Conservation (phyloP, 2,888 invertebrate genomes). For the Aspidiotus rigidus region DNA sequence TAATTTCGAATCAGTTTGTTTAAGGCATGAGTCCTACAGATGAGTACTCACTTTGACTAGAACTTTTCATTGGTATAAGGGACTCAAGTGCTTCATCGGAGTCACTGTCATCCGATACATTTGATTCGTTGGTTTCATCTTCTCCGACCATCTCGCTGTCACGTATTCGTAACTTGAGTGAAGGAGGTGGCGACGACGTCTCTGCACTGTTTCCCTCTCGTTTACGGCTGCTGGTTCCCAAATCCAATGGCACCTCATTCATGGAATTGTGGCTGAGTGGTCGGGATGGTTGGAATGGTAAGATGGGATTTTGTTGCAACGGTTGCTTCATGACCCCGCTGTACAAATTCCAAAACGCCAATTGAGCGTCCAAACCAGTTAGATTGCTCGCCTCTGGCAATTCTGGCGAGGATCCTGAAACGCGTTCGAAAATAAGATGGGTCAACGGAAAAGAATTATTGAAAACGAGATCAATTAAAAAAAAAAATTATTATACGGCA, state of each 20-base stretch:
- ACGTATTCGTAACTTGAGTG: conserved; percentile 10
- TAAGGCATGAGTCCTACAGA: no score
- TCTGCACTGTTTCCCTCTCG: neutral
- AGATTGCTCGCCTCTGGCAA: conserved; percentile 20
- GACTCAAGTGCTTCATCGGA: conserved; percentile 20
- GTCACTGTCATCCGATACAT: conserved; percentile 16
- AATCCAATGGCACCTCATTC: conserved; percentile 27
- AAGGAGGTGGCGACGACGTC: neutral
- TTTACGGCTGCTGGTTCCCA: conserved; percentile 25
- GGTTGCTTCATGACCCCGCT: conserved; percentile 24
- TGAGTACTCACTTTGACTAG: conserved; percentile 28
- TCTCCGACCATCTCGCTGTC: conserved; percentile 16
- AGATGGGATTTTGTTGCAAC: conserved; percentile 20
- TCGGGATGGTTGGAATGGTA: conserved; percentile 26
- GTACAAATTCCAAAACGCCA: conserved; percentile 30
- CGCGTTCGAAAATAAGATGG: neutral
- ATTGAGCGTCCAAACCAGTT: conserved; percentile 18
- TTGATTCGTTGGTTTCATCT: conserved; percentile 24
- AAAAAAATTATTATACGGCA: neutral
- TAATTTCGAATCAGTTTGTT: no score
- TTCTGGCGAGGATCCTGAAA: conserved; percentile 30
- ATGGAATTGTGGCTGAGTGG: conserved; percentile 20
- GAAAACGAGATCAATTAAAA: neutral
- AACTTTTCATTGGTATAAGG: conserved; percentile 24
- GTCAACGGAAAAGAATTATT: neutral